phyloP scores from a whole-genome alignment of 2,113 vertebrate genomes.

The Percopsis transmontana region DNA sequence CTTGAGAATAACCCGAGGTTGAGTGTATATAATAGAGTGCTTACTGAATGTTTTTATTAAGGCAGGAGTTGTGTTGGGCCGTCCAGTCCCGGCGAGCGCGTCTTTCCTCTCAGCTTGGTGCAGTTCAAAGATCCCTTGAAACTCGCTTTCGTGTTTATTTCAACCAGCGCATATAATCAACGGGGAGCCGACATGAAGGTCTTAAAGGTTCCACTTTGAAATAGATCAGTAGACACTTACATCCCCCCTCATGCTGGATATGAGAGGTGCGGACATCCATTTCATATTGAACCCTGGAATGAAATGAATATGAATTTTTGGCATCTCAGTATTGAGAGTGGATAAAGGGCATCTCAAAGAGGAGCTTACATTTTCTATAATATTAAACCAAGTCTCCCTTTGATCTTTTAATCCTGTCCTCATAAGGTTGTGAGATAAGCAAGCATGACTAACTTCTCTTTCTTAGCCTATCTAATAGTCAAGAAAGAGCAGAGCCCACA shows the following conservation, averaged over 20 bases:
- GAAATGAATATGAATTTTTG: conserved; percentile 74
- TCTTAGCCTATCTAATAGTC: conserved; percentile 86
- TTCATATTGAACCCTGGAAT: conserved; percentile 62
- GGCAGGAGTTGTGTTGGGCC: conserved; percentile 35
- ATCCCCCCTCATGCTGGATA: conserved; percentile 42
- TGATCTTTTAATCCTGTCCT: conserved; percentile 98
- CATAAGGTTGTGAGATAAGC: conserved; percentile 97
- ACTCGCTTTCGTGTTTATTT: conserved; percentile 61
- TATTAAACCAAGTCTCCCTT: conserved; percentile 91
- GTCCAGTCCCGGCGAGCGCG: conserved; percentile 39
- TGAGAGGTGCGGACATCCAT: conserved; percentile 69
- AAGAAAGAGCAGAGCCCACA: conserved; percentile 82
- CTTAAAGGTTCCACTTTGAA: conserved; percentile 68
- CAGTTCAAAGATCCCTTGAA: conserved; percentile 65
- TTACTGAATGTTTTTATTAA: conserved; percentile 68
- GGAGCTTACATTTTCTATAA: conserved; percentile 89
- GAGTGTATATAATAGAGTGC: conserved; percentile 55
- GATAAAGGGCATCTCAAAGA: conserved; percentile 80
- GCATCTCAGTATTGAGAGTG: conserved; percentile 64
- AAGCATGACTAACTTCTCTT: conserved; percentile 91
- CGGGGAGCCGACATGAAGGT: conserved; percentile 59
- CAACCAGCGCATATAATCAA: conserved; percentile 63
- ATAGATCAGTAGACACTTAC: conserved; percentile 60
- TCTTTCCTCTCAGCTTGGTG: conserved; percentile 43
- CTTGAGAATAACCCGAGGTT: conserved; percentile 3